Evolutionary conservation across 2,113 vertebrate species (phyloP).

Genomic region (Anseranas semipalmata): DNA sequence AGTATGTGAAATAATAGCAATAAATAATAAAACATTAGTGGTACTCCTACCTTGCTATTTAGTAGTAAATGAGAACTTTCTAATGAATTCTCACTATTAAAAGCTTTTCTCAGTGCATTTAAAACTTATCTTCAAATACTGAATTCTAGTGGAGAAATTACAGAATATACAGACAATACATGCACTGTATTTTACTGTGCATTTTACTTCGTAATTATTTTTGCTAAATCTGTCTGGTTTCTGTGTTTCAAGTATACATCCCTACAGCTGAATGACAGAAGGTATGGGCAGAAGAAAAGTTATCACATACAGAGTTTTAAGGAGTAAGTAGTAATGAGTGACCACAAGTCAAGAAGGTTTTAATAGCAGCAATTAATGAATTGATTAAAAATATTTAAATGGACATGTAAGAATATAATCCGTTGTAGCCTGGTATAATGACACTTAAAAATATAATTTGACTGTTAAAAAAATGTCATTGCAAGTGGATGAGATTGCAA

Average conservation of each 20-base stretch:
- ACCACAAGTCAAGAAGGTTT: background rate
- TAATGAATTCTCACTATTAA: background rate
- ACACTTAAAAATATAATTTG: slow-evolving; percentile 30
- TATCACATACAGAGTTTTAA: background rate
- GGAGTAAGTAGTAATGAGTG: background rate
- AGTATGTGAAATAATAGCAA: background rate
- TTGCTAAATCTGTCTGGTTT: background rate
- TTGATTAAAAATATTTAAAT: background rate
- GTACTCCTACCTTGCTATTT: background rate
- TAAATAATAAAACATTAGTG: background rate
- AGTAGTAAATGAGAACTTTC: background rate
- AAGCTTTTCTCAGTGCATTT: background rate
- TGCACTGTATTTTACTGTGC: no score
- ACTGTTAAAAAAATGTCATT: background rate
- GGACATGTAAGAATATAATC: background rate
- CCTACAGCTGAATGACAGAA: background rate
- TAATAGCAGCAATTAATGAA: background rate
- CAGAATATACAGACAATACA: rapidly evolving
- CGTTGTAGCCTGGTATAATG: background rate
- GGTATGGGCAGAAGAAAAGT: background rate
- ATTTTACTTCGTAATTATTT: background rate
- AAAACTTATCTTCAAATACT: background rate
- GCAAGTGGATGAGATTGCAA: slow-evolving; percentile 59
- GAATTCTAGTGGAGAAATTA: background rate
- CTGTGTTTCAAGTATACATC: background rate